Conservation (phyloP, 2,797 vertebrate species). For the Xyrichtys novacula region DNA sequence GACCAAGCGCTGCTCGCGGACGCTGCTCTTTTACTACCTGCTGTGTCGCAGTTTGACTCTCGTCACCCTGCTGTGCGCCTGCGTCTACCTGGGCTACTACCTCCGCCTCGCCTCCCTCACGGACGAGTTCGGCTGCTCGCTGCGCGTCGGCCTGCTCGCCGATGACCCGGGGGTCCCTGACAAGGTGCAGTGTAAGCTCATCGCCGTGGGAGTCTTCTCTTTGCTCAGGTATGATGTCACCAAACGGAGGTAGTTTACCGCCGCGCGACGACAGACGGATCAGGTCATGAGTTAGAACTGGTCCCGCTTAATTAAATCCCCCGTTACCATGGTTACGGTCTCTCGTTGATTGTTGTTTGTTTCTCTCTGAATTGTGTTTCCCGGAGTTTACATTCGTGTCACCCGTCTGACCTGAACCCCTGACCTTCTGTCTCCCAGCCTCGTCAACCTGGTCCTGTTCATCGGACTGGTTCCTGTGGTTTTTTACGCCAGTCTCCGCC, state of each 20-base stretch:
- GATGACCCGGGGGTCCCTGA: slow-evolving; percentile 88
- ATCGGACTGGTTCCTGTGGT: slow-evolving; percentile 86
- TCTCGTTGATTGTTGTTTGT: too few relatives aligned
- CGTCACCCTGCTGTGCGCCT: slow-evolving; percentile 85
- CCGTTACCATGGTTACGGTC: too few relatives aligned
- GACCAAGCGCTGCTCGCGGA: slow-evolving; percentile 87
- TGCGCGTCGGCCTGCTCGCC: slow-evolving; percentile 89
- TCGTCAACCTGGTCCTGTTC: slow-evolving; percentile 90
- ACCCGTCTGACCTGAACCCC: too few relatives aligned
- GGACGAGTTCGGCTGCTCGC: slow-evolving; percentile 91
- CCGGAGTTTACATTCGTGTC: too few relatives aligned
- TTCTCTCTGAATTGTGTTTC: too few relatives aligned
- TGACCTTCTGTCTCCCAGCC: slow-evolving; percentile 43
- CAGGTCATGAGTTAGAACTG: too few relatives aligned
- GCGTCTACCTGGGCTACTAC: slow-evolving; percentile 92
- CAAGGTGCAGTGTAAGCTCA: slow-evolving; percentile 92
- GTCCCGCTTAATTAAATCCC: too few relatives aligned
- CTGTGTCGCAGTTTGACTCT: slow-evolving; percentile 87
- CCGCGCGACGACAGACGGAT: too few relatives aligned
- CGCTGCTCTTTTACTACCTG: slow-evolving; percentile 88
- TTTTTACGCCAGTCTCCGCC: slow-evolving; percentile 87
- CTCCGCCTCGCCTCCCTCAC: slow-evolving; percentile 90
- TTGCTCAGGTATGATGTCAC: slow-evolving; percentile 86
- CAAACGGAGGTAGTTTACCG: neutral
- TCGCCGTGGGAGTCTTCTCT: slow-evolving; percentile 94